Conservation (phyloP, 2,113 vertebrate species). For the mouse (Mus musculus) region GRCm39 chr7:24639501-24640000, state of each 20-base stretch:
- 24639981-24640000: background rate
- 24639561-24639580: no score
- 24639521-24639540: background rate
- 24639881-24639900: background rate
- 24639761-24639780: rapidly evolving
- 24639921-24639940: background rate
- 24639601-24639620: background rate
- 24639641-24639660: background rate
- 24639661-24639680: background rate
- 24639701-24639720: background rate
- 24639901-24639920: background rate
- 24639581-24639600: rapidly evolving
- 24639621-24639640: background rate
- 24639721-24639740: background rate
- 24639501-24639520: no score
- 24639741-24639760: background rate
- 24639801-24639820: background rate
- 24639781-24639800: background rate
- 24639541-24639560: background rate
- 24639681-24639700: background rate
- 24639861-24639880: background rate
- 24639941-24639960: background rate
- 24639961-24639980: background rate
- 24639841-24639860: background rate
- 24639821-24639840: background rate